Percentiles rank a stretch among this genome's conserved stretches.
Conservation (phyloP, 2,113 vertebrate genomes). For the Ursus arctos region DNA sequence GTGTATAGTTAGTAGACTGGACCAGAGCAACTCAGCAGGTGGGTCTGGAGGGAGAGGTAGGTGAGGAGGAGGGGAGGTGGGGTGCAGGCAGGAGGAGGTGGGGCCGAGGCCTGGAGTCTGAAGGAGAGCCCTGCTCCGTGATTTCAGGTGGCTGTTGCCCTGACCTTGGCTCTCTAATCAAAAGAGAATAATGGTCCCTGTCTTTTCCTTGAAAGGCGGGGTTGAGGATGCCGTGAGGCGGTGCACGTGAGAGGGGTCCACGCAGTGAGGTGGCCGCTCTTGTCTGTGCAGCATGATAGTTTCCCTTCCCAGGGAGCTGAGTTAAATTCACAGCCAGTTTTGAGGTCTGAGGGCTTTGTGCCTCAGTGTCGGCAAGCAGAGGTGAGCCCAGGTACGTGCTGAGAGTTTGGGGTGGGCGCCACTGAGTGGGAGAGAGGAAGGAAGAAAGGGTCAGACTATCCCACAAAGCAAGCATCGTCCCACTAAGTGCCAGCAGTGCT, state of each 20-base stretch:
- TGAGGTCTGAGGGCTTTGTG: rapidly evolving
- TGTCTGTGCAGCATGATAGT: neutral
- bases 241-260: rapidly evolving
- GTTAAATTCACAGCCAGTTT: neutral
- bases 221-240: rapidly evolving
- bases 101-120: neutral
- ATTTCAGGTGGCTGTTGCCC: neutral
- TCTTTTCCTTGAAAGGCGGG: rapidly evolving
- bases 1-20: neutral
- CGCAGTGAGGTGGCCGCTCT: rapidly evolving
- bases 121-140: neutral
- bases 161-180: rapidly evolving
- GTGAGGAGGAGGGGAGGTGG: neutral
- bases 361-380: neutral
- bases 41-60: neutral
- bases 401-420: neutral
- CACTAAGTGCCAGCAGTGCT: rapidly evolving
- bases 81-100: rapidly evolving
- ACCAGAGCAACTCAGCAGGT: neutral
- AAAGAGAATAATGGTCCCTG: rapidly evolving
- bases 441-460: too few species aligned
- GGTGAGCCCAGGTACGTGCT: neutral
- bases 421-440: neutral
- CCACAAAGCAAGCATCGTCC: neutral
- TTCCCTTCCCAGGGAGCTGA: neutral